Evolutionary conservation across 2,113 vertebrate species (phyloP).

Genomic region (Pomatostomus ruficeps): DNA sequence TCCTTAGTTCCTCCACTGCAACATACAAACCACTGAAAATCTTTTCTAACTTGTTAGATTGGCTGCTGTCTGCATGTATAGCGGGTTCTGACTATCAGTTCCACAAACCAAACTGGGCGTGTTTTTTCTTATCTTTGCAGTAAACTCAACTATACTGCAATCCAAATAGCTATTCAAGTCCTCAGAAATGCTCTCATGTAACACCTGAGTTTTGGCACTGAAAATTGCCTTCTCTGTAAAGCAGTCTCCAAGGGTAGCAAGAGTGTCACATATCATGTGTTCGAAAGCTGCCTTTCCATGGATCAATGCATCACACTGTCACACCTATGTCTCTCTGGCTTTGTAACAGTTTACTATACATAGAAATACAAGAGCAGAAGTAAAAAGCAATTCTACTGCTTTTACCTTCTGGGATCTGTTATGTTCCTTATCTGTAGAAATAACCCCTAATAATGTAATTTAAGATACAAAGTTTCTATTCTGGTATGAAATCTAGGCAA

Average conservation of each 20-base stretch:
- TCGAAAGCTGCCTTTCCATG: not conserved
- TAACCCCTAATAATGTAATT: not conserved
- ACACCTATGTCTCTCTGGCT: not conserved
- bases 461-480: not conserved
- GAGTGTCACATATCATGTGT: not conserved
- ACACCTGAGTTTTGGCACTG: not conserved
- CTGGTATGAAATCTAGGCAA: not conserved
- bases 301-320: not conserved
- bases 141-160: not conserved
- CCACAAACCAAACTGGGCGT: not conserved
- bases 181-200: not conserved
- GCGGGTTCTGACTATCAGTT: not conserved
- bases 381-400: not conserved
- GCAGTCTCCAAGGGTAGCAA: not conserved
- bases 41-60: not conserved
- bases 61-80: not conserved
- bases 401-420: not conserved
- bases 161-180: not conserved
- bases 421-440: not conserved
- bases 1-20: not conserved
- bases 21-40: not conserved
- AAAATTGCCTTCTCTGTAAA: not conserved
- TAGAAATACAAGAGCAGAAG: not conserved
- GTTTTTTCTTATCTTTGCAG: not conserved
- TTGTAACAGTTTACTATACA: not conserved